Evolutionary conservation across 1,140 invertebrate species (phyloP), one percentile per base, ranked within the genome.

Genomic region (Scaptomyza hsui): DNA sequence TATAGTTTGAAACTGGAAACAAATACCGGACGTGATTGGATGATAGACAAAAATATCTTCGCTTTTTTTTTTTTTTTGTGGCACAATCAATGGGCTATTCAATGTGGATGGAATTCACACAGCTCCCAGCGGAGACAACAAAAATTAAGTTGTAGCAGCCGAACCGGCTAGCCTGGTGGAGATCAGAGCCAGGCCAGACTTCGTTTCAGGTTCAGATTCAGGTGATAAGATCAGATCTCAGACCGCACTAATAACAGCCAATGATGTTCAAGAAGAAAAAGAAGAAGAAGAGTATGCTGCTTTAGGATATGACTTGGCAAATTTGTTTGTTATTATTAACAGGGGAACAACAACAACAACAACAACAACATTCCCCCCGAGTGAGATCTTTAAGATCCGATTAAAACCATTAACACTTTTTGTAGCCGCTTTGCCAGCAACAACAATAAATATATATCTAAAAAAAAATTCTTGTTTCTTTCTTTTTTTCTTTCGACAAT

Each of bases 281-380:
- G 64, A 80, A 9, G 6, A 48, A 13, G 44, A 13, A 37, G 57
- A 52, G 13, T 21, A 52, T 67, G 64, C 77, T 80, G 76, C 85
- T 89, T 89, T 89, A 78, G 85, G 85, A 89, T 89, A 89, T 89
- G 85, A 89, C 85, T 81, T 81, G 80, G 80, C 85, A 85, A 85
- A 89, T 81, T 89, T 76, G 63, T 72, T 72, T 71, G 72, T 78
- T 76, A 89, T 89, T 82, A 75, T 21, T 21, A 29, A 72, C 49
- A 72, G 73, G 26, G 26, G n/a, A n/a, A n/a, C n/a, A n/a, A n/a
- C n/a, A n/a, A n/a, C n/a, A n/a, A n/a, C n/a, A n/a, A n/a, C n/a
- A n/a, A n/a, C n/a, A n/a, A n/a, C n/a, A 62, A 68, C 51, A 73
- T 63, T 71, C 26, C 26, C 26, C 26, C 41, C 47, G 52, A 32